These are phyloP conservation scores for Pluvialis apricaria DNA, from an alignment of 2,113 vertebrate species.

Conservation along the genomic window DNA sequence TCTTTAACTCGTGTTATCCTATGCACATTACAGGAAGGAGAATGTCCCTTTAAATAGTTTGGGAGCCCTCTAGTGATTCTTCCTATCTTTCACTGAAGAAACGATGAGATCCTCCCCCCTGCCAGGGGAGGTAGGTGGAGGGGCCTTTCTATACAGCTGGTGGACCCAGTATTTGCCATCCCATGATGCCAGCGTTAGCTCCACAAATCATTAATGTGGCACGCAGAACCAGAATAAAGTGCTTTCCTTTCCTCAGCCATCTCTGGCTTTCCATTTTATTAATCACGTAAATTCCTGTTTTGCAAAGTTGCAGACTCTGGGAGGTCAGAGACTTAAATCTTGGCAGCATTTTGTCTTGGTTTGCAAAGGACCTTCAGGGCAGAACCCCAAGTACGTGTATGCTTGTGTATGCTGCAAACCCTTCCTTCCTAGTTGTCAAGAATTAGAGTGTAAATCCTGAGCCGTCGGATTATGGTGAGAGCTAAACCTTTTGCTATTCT, in stretches of 20 bases:
- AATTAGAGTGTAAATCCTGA: background rate
- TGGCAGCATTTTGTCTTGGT: background rate
- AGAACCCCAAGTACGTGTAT: background rate
- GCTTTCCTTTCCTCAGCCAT: background rate
- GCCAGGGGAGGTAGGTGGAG: background rate
- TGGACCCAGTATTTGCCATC: background rate
- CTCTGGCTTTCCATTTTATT: background rate
- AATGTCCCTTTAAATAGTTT: slow-evolving; percentile 64
- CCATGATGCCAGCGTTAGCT: background rate
- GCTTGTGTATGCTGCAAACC: background rate
- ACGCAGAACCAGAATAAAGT: background rate
- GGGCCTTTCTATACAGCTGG: background rate
- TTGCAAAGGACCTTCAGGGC: background rate
- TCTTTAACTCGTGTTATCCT: slow-evolving; percentile 19
- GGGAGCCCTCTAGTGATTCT: slow-evolving; percentile 66
- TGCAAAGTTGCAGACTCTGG: background rate
- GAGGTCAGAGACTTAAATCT: background rate
- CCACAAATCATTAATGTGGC: background rate
- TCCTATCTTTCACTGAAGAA: background rate
- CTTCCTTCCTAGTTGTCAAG: background rate
- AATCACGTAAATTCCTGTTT: background rate
- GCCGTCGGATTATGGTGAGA: background rate
- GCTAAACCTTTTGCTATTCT: slow-evolving; percentile 40
- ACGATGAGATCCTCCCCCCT: background rate
- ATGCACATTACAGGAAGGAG: slow-evolving; percentile 21